A percentile compares a stretch with the other conserved stretches of the same genome.
phyloP scores from a whole-genome alignment of 92 coral and sea anemone genomes.

The Actinernus sp. region DNA sequence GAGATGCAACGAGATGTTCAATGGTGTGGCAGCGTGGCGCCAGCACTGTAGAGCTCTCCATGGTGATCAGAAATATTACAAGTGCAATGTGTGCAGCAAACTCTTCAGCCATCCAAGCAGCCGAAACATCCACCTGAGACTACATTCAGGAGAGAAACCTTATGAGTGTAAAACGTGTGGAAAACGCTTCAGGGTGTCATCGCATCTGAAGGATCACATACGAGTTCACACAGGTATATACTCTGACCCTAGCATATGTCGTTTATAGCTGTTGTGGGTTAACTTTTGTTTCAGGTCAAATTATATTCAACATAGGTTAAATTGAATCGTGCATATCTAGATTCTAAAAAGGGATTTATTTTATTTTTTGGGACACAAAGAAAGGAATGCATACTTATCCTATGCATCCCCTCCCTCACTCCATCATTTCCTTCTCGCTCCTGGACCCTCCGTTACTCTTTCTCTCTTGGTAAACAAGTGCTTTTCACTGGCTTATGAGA shows the following conservation, averaged over 20 bases:
- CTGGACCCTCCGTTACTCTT: too few relatives aligned
- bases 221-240: slow-evolving; percentile 93
- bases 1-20: slow-evolving; percentile 73
- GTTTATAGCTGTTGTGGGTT: background rate
- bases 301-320: too few relatives aligned
- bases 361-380: too few relatives aligned
- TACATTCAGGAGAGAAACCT: slow-evolving; percentile 97
- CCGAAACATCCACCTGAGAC: slow-evolving; percentile 90
- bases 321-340: too few relatives aligned
- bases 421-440: too few relatives aligned
- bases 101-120: slow-evolving; percentile 96
- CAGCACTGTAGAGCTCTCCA: slow-evolving; percentile 83
- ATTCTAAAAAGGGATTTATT: too few relatives aligned
- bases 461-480: too few relatives aligned
- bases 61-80: slow-evolving; percentile 92
- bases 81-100: slow-evolving; percentile 93
- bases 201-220: slow-evolving; percentile 94
- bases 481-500: too few relatives aligned
- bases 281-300: background rate
- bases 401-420: too few relatives aligned
- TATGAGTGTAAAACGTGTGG: slow-evolving; percentile 93
- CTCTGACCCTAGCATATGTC: too few relatives aligned
- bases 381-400: too few relatives aligned
- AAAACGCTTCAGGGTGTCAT: slow-evolving; percentile 93
- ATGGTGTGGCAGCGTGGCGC: slow-evolving; percentile 82